phyloP scores from a whole-genome alignment of 2,113 vertebrate genomes.

The Tricholaema leucomelas region DNA sequence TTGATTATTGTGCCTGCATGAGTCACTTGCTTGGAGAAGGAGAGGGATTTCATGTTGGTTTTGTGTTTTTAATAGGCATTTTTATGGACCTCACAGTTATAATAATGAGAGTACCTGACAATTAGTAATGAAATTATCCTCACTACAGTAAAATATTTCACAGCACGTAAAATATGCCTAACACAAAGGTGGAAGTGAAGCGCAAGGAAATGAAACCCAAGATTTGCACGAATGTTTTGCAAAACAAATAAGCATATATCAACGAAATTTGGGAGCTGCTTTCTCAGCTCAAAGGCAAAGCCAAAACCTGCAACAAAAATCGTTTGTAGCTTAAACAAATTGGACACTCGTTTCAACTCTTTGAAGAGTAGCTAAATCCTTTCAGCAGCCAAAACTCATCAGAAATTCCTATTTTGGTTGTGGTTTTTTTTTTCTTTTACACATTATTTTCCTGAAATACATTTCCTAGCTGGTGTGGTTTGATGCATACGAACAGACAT shows the following conservation, averaged over 20 bases:
- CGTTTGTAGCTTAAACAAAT: background rate
- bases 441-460: background rate
- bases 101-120: conserved; percentile 63
- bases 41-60: conserved; percentile 35
- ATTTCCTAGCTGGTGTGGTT: background rate
- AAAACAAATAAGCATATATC: conserved; percentile 39
- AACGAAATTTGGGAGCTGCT: conserved; percentile 19
- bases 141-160: conserved; percentile 58
- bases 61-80: conserved; percentile 62
- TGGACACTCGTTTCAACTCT: background rate
- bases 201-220: conserved; percentile 28
- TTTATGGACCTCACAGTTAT: conserved; percentile 42
- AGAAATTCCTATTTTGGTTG: background rate
- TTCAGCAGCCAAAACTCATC: background rate
- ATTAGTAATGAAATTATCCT: conserved; percentile 63
- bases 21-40: conserved; percentile 47
- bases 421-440: background rate
- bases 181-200: conserved; percentile 30
- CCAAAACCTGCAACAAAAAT: background rate
- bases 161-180: conserved; percentile 35
- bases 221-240: conserved; percentile 5
- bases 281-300: conserved; percentile 16
- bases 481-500: background rate
- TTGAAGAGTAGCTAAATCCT: background rate
- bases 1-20: conserved; percentile 43